Conservation (phyloP, 2,797 vertebrate species). For the Dendrocincla fuliginosa region DNA sequence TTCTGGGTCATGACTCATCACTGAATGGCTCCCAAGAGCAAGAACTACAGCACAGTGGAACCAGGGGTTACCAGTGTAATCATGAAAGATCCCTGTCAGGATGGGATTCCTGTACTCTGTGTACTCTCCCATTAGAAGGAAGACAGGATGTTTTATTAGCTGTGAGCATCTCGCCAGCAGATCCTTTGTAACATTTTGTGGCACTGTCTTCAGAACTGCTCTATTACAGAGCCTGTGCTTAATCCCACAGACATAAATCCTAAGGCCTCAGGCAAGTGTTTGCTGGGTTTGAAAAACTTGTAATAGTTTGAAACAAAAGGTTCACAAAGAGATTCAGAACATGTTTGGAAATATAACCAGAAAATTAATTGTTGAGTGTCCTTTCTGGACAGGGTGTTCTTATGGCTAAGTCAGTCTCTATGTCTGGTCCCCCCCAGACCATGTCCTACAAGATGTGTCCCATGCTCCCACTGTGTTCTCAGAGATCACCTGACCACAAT, state of each 20-base stretch:
- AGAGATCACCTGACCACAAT: no score
- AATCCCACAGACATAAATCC: neutral
- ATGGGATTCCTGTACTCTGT: neutral
- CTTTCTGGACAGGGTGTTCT: neutral
- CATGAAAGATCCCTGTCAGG: neutral
- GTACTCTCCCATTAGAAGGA: slow-evolving; percentile 5
- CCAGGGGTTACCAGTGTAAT: neutral
- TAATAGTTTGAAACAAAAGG: neutral
- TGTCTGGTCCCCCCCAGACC: neutral
- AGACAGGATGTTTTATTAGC: slow-evolving; percentile 11
- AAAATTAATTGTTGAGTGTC: neutral
- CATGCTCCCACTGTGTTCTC: neutral
- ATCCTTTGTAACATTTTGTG: neutral
- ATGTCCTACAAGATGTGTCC: neutral
- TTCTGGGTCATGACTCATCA: slow-evolving; percentile 29
- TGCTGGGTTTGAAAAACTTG: neutral
- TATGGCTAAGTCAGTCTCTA: neutral
- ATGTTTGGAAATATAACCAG: neutral
- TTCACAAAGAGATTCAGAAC: neutral
- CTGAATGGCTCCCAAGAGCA: neutral
- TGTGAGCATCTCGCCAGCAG: neutral
- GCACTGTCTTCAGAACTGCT: neutral
- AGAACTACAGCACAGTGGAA: neutral
- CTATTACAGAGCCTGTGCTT: neutral
- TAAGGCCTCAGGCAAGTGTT: neutral